Conservation (phyloP, 2,888 invertebrate species). For the Drosophila neotestacea region DNA sequence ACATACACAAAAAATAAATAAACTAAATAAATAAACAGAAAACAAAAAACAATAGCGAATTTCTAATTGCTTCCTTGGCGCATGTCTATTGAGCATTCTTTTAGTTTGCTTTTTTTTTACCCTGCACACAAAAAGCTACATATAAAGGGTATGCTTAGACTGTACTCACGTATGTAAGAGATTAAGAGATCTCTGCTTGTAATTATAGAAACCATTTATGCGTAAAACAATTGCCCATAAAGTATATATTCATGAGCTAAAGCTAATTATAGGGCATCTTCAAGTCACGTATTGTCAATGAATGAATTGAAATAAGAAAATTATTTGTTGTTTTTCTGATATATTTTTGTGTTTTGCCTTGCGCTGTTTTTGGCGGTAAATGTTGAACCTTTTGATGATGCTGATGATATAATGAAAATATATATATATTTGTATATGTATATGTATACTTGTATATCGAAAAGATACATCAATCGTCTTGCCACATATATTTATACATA, state of each 20-base stretch:
- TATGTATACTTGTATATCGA: constrained; percentile 10
- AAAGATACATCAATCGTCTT: constrained; percentile 22
- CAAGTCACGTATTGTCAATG: constrained; percentile 8
- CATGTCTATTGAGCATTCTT: constrained; percentile 30
- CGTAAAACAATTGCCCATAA: neutral
- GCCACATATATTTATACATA: constrained; percentile 13
- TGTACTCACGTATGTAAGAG: neutral
- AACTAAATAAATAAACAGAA: constrained; percentile 26
- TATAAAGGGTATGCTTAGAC: neutral
- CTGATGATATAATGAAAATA: constrained; percentile 45
- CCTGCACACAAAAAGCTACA: constrained; percentile 1
- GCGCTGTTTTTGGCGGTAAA: constrained; percentile 45
- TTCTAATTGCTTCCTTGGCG: constrained; percentile 57
- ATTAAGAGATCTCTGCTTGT: neutral
- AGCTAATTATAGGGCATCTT: constrained; percentile 8
- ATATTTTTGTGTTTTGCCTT: constrained; percentile 17
- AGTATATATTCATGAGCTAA: neutral
- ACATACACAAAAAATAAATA: constrained; percentile 16
- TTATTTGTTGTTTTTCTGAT: neutral
- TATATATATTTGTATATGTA: neutral
- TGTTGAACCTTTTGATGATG: constrained; percentile 52
- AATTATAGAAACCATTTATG: constrained; percentile 5
- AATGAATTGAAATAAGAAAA: neutral
- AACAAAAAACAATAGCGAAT: constrained; percentile 49
- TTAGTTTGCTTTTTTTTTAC: constrained; percentile 26